A percentile compares a stretch with the other conserved stretches of the same genome.
These are phyloP conservation scores for Arremon aurantiirostris DNA, from an alignment of 2,797 vertebrate species.

Conservation along the genomic window DNA sequence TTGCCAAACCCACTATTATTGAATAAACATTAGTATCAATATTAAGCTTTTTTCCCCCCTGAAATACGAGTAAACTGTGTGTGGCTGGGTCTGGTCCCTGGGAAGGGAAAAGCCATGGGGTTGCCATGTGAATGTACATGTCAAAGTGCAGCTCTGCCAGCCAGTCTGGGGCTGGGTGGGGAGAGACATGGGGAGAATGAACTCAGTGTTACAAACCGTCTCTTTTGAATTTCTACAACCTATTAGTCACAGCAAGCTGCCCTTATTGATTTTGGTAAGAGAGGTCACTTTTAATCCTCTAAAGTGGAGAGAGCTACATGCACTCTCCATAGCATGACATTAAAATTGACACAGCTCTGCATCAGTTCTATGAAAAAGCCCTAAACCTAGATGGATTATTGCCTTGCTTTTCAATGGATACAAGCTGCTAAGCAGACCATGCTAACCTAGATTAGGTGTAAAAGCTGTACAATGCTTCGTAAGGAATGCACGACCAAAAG, in stretches of 20 bases:
- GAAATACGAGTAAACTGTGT: background rate
- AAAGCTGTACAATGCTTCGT: constrained; percentile 48
- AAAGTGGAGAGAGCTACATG: constrained; percentile 56
- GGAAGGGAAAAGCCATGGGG: background rate
- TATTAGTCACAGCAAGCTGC: constrained; percentile 65
- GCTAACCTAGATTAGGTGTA: constrained; percentile 41
- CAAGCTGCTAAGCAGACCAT: constrained; percentile 33
- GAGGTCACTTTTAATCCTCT: constrained; percentile 64
- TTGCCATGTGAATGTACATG: background rate
- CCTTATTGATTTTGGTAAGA: constrained; percentile 68
- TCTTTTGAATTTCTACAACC: constrained; percentile 59
- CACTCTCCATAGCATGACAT: constrained; percentile 53
- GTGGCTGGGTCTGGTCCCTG: background rate
- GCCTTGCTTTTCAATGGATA: constrained; percentile 23
- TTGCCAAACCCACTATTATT: background rate
- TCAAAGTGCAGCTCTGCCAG: constrained; percentile 55
- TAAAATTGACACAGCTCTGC: constrained; percentile 54
- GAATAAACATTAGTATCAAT: background rate
- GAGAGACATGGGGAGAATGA: background rate
- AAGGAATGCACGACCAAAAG: constrained; percentile 44
- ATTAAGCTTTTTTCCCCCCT: background rate
- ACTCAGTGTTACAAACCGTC: constrained; percentile 9
- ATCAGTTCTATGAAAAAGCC: constrained; percentile 45
- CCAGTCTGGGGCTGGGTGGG: constrained; percentile 13
- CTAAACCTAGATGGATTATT: constrained; percentile 56